Conservation (phyloP, 92 coral and sea anemone genomes). For the Zoanthus solanderi region DNA sequence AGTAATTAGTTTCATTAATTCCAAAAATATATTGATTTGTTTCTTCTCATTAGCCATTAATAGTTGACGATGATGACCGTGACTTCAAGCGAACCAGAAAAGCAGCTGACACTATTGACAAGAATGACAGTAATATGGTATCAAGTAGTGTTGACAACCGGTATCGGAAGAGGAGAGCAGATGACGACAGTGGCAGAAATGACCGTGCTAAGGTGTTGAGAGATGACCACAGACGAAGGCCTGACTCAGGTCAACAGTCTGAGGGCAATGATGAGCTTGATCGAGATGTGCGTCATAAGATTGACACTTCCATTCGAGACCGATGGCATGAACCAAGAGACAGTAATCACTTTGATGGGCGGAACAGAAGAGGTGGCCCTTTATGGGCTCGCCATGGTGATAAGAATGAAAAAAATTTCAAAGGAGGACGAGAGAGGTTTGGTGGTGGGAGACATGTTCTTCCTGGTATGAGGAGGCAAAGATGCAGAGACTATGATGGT, state of each 20-base stretch:
- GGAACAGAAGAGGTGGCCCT: conserved; percentile 37
- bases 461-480: conserved; percentile 67
- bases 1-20: not conserved
- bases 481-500: conserved; percentile 99
- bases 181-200: conserved; percentile 70
- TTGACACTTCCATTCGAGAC: conserved; percentile 57
- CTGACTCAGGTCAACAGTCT: conserved; percentile 59
- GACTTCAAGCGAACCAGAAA: conserved; percentile 96
- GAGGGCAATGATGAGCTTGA: conserved; percentile 50
- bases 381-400: conserved; percentile 34
- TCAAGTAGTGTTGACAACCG: conserved; percentile 57
- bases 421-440: conserved; percentile 55
- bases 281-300: conserved; percentile 44
- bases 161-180: conserved; percentile 81
- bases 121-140: conserved; percentile 45
- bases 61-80: conserved; percentile 95
- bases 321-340: conserved; percentile 60
- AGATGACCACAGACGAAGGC: conserved; percentile 61
- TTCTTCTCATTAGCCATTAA: conserved; percentile 67
- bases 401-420: conserved; percentile 7
- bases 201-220: conserved; percentile 74
- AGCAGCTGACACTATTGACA: conserved; percentile 74
- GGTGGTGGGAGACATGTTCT: conserved; percentile 68
- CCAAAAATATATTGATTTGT: not conserved
- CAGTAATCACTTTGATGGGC: conserved; percentile 31